Evolutionary conservation across 2,113 vertebrate genomes (phyloP).

Genomic region (Zonotrichia leucophrys): DNA sequence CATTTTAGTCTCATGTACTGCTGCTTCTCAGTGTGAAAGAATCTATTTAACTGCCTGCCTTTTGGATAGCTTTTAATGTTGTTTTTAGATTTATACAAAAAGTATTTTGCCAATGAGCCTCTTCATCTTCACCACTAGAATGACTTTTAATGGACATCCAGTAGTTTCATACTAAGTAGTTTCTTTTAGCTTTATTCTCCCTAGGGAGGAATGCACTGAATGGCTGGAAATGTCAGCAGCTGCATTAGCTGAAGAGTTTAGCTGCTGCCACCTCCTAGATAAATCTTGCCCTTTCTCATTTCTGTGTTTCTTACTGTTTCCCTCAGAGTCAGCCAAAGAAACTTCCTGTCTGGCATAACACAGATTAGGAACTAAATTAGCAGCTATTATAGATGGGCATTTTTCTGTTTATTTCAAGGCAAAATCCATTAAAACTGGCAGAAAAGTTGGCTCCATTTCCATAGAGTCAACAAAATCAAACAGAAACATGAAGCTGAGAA

Average conservation of each 20-base stretch:
- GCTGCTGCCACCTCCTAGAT: constrained; percentile 48
- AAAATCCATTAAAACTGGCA: constrained; percentile 11
- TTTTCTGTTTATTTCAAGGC: constrained; percentile 23
- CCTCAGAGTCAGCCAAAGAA: constrained; percentile 39
- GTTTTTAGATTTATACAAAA: constrained; percentile 42
- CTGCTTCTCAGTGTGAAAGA: constrained; percentile 45
- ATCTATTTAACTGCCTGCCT: constrained; percentile 45
- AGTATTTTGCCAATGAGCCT: constrained; percentile 50
- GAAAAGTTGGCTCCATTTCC: constrained; percentile 1
- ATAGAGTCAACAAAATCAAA: neutral
- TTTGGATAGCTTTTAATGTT: constrained; percentile 47
- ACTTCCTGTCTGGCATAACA: constrained; percentile 25
- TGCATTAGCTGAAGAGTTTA: constrained; percentile 31
- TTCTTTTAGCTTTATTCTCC: constrained; percentile 52
- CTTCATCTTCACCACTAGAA: constrained; percentile 59
- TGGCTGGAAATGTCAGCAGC: constrained; percentile 54
- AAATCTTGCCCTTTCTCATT: constrained; percentile 41
- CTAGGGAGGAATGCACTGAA: constrained; percentile 37
- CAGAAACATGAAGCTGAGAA: neutral
- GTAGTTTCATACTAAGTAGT: constrained; percentile 50
- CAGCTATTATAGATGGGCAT: constrained; percentile 2
- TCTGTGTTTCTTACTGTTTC: constrained; percentile 25
- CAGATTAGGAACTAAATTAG: constrained; percentile 50
- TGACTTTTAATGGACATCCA: constrained; percentile 56
- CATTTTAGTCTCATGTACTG: constrained; percentile 22